Conservation (phyloP, 2,113 vertebrate genomes). For the Anolis sagrei region DNA sequence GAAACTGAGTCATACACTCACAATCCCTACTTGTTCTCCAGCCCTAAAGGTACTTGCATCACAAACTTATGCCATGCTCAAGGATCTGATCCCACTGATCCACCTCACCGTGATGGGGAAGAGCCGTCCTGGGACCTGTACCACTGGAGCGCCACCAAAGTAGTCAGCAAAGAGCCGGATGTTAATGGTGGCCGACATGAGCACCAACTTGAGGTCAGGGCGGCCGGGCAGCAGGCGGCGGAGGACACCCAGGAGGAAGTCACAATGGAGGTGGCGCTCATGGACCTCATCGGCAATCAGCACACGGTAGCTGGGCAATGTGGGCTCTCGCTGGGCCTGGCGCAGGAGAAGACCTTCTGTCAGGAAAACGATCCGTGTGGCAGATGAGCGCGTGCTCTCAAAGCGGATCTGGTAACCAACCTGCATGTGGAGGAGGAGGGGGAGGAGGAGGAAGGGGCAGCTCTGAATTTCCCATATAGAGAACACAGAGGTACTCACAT, state of each 20-base stretch:
- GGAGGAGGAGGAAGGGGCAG: fast-evolving
- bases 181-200: conserved; percentile 97
- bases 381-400: conserved; percentile 80
- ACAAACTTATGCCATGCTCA: background rate
- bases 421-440: conserved; percentile 72
- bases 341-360: conserved; percentile 91
- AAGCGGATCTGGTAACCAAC: conserved; percentile 95
- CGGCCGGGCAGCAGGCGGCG: conserved; percentile 76
- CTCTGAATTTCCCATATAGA: too few species aligned
- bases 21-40: too few species aligned
- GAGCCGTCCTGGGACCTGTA: conserved; percentile 91
- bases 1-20: too few species aligned
- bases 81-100: background rate
- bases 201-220: conserved; percentile 84
- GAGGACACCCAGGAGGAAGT: conserved; percentile 90
- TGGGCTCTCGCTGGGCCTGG: conserved; percentile 84
- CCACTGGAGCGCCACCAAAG: conserved; percentile 83
- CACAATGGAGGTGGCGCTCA: conserved; percentile 89
- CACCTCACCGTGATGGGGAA: conserved; percentile 86
- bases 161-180: conserved; percentile 88
- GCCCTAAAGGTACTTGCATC: too few species aligned
- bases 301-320: conserved; percentile 80
- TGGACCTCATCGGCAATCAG: conserved; percentile 92
- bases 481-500: background rate
- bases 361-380: conserved; percentile 89